These are phyloP conservation scores for Helobdella robusta DNA, from an alignment of 2,888 invertebrate species.

Conservation along the genomic window DNA sequence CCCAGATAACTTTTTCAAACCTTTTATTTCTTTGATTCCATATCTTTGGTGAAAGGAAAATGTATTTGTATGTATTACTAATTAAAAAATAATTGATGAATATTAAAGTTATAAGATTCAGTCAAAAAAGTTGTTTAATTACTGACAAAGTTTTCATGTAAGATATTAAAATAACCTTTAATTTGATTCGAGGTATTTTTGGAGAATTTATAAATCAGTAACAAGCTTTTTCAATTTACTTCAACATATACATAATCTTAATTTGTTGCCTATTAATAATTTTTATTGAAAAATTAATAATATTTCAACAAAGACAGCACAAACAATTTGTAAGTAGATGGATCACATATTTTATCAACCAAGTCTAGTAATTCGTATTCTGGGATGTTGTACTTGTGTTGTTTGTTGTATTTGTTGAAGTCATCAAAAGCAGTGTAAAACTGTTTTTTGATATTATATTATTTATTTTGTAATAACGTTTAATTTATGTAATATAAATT, in stretches of 20 bases:
- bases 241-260: too few relatives aligned
- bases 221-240: too few relatives aligned
- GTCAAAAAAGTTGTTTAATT: too few relatives aligned
- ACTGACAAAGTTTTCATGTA: too few relatives aligned
- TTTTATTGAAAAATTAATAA: too few relatives aligned
- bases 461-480: not conserved
- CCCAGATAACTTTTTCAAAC: conserved; percentile 17
- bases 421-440: not conserved
- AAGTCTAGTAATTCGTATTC: conserved; percentile 10
- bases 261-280: too few relatives aligned
- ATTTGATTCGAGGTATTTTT: too few relatives aligned
- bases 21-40: conserved; percentile 9
- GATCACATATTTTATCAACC: not conserved
- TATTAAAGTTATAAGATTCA: not conserved
- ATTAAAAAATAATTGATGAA: not conserved
- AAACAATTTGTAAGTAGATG: not conserved
- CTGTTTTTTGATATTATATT: not conserved
- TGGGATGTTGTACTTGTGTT: conserved; percentile 9
- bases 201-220: too few relatives aligned
- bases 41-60: conserved; percentile 11
- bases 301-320: too few relatives aligned
- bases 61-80: not conserved
- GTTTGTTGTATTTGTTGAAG: not conserved
- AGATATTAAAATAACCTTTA: too few relatives aligned
- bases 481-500: too few relatives aligned